Base-by-base conservation (phyloP, 2,113 vertebrate genomes). In the Sporophila hypoxantha region DNA sequence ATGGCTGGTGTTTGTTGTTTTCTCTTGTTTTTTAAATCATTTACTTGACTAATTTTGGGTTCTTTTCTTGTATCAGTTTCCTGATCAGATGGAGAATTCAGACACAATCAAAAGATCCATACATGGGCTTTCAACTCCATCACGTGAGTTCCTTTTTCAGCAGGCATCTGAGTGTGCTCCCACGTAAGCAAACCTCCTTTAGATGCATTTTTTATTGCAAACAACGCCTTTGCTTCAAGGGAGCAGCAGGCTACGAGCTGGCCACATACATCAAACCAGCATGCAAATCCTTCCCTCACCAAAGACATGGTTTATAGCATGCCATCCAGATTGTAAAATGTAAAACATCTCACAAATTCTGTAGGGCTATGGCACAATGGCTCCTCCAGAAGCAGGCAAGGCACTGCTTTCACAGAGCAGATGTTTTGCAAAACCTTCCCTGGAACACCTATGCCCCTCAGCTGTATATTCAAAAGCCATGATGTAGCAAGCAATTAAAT, bases 141-240 rank as follows among this genome's bases (percentile, higher is more conserved):
- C 55, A 37, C 3, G 66, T 1, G 3, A 39, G 14, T 16, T 81
- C 65, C 46, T 86, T 85, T 53, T 64, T 61, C 86, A 90, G 57
- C 60, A 76, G 81, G 47, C 77, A 86, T 41, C 70, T 44, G 66
- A 90, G 49, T 10, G 10, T 41, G 32, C n/a, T 70, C 34, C 65
- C 56, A 57, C 0, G 0, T 60, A 60, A 2, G 2, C 39, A 85
- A 90, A 65, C 37, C 83, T 78, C 56, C 59, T 83, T 85, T 70
- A 57, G 66, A 88, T 89, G 66, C 66, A 76, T 75, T 59, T 49
- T 91, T 92, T 75, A 93, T n/a, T 91, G 94, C 69, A 93, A 94
- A 94, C 50, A 66, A 85, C n/a, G 49, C 37, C 46, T 81, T 95
- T 4, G 18, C 90, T 95, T 88, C 73, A n/a, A 86, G 83, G 88